Evolutionary conservation across 2,797 vertebrate genomes (phyloP).

Genomic region (Onychomys leucogaster): DNA sequence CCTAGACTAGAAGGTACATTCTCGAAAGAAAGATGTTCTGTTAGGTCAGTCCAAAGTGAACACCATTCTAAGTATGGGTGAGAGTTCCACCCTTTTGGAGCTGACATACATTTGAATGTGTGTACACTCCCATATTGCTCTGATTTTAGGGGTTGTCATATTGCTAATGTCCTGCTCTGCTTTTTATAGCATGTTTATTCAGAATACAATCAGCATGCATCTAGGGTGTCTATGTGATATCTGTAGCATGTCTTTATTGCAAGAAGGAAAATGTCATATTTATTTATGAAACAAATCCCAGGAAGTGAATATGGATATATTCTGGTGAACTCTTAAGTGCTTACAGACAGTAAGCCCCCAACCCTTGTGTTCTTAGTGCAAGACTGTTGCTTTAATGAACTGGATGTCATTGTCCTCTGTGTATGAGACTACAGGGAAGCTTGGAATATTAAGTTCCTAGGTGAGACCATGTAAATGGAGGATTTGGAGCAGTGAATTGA

Average conservation of each 20-base stretch:
- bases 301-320: neutral
- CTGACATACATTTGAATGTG: neutral
- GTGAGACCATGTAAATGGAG: neutral
- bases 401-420: neutral
- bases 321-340: neutral
- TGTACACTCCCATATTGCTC: neutral
- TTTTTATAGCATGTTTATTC: neutral
- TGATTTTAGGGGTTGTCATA: neutral
- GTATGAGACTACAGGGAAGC: neutral
- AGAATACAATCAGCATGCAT: neutral
- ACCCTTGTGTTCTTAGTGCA: neutral
- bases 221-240: neutral
- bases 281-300: neutral
- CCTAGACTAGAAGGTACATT: neutral
- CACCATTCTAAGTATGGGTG: neutral
- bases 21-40: neutral
- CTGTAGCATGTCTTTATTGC: neutral
- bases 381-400: neutral
- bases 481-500: neutral
- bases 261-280: conserved; percentile 1
- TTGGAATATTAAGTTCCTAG: neutral
- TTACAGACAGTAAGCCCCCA: neutral
- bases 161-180: neutral
- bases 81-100: neutral
- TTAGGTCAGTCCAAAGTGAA: neutral